Evolutionary conservation across 2,888 invertebrate genomes (phyloP), one percentile per base, ranked within the genome.

Genomic region (Amphipoea lucens): DNA sequence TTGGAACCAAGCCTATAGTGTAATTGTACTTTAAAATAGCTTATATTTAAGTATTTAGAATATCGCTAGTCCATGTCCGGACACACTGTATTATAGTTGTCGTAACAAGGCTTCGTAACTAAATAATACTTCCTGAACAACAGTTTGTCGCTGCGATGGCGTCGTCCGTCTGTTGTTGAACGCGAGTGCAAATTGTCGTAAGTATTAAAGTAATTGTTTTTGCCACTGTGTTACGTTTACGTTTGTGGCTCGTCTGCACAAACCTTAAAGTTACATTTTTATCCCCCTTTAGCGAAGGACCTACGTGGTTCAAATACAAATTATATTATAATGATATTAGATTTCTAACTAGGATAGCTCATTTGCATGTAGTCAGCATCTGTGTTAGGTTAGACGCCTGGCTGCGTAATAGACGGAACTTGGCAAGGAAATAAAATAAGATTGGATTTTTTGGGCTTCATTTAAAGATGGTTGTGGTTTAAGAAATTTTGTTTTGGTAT

Each of bases 231-330:
- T n/a, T 29, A 4, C 7, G 51, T 0, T 45, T 6, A 1, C 20
- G 5, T 1, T 29, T 48, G 54, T 69, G 17, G 68, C 63, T 57
- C 63, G 77, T 76, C 63, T 83, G 40, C 11, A 40, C 66, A 60
- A 51, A 51, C 42, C 48, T 29, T 51, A 12, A 66, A 40, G 4
- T 42, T 29, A 42, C 63, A n/a, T 20, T 42, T 17, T 42, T 57
- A 29, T 17, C 42, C 51, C 60, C 66, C 63, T 75, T 78, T 51
- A 66, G 66, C 42, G 70, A 81, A 63, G 42, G 65, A 57, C 68
- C 65, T 75, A 76, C 85, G 89, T 88, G 89, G 67, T 74, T 65
- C 48, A 77, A 78, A 78, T 88, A 81, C 78, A 71, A 87, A 88
- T 66, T 40, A 20, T 73, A 76, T 80, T 80, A 83, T 67, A 77